Base-by-base conservation (phyloP, 2,888 invertebrate genomes). In the Trachelus iudaicus region DNA sequence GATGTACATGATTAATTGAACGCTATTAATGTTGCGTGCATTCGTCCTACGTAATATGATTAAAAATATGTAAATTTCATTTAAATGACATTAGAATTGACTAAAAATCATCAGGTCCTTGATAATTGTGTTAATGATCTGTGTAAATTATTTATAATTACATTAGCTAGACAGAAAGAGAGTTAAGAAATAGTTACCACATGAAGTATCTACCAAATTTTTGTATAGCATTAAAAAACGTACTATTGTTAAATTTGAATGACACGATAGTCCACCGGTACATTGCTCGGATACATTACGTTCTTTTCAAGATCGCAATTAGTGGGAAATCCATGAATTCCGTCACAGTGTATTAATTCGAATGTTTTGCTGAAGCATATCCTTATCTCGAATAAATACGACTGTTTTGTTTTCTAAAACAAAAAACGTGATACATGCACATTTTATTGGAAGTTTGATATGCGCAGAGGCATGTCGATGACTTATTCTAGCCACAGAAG, bases 341-440 rank as follows among this genome's bases (percentile, higher is more conserved):
- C 94, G 89, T 95, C 94, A 87, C 96, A 97, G 87, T 96, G 93
- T 3, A 94, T 92, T 30, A 95, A 87, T 69, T 93, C 89, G 33
- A 97, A 90, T 0, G 91, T 89, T 87, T 96, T 96, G 87, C 95
- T 93, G 83, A 97, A 95, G 87, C 97, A 97, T 75, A 97, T 93
- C 33, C 96, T 92, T 77, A 97, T 94, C 89, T 97, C 96, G 33
- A 94, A 93, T 75, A 97, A 88, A 86, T 94, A 94, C 3, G 93
- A 93, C 33, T 93, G 91, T 34, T 93, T 93, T 1, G 93, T 92
- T 79, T 93, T 91, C 87, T 93, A 91, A 31, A 87, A 90, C 76
- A 79, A 75, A 83, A 79, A 81, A 15, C 3, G 30, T 33, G 30
- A 69, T 23, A 30, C 1, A 30, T 69, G 30, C 33, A 40, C 4